Evolutionary conservation across 53 echinoderm and acorn worm species (phyloP).

Genomic region (Antedon mediterranea): DNA sequence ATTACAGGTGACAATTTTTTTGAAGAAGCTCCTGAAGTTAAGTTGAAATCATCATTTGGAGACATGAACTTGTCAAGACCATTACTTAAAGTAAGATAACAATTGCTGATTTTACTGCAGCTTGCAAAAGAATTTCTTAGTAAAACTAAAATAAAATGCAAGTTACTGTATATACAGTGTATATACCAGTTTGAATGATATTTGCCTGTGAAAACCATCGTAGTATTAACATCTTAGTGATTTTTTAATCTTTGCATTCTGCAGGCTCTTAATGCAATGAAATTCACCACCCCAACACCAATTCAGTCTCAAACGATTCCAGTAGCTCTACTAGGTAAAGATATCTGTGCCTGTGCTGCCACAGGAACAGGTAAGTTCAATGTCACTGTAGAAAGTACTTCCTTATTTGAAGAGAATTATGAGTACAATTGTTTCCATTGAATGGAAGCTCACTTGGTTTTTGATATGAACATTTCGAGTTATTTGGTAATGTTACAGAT

Average conservation of each 20-base stretch:
- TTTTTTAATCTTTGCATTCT: not conserved
- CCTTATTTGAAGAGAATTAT: too few relatives aligned
- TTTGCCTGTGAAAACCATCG: too few relatives aligned
- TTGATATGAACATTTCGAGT: too few relatives aligned
- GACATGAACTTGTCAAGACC: constrained; percentile 96
- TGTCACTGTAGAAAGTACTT: too few relatives aligned
- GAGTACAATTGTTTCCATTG: too few relatives aligned
- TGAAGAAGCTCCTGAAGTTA: constrained; percentile 34
- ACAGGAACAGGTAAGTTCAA: constrained; percentile 98
- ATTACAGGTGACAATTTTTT: constrained; percentile 35
- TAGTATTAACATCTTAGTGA: not conserved
- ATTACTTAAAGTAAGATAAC: constrained; percentile 45
- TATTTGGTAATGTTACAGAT: too few relatives aligned
- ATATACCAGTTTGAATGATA: not conserved
- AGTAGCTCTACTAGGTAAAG: constrained; percentile 85
- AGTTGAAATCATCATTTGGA: constrained; percentile 41
- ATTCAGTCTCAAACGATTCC: constrained; percentile 80
- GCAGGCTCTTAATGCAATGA: constrained; percentile 77
- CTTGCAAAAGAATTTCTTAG: too few relatives aligned
- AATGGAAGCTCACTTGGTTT: too few relatives aligned
- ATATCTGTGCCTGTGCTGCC: constrained; percentile 93
- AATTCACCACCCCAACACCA: constrained; percentile 78
- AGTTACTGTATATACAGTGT: not conserved
- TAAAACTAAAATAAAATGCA: too few relatives aligned
- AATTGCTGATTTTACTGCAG: too few relatives aligned